A percentile compares a stretch with the other conserved stretches of the same genome.
These are phyloP conservation scores for Ricordea florida DNA, from an alignment of 92 coral and sea anemone species.

Conservation along the genomic window DNA sequence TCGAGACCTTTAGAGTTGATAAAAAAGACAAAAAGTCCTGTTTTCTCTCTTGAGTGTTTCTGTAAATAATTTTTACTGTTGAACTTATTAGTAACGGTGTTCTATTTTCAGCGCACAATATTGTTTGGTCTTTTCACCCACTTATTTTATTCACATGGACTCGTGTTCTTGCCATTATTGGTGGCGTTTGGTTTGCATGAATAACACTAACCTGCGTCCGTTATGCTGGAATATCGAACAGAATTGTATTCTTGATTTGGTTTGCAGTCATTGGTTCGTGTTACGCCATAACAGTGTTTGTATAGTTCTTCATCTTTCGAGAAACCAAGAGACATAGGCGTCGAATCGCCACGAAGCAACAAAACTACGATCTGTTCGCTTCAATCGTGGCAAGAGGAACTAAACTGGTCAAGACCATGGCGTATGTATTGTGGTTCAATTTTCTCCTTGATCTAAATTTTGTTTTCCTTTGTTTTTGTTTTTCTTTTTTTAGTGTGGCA, in stretches of 20 bases:
- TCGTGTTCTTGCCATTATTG: constrained; percentile 14
- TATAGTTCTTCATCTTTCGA: constrained; percentile 48
- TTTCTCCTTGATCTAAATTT: no score
- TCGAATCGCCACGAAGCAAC: constrained; percentile 7
- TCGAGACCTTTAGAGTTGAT: constrained; percentile 18
- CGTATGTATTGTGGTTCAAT: no score
- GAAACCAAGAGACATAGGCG: constrained; percentile 32
- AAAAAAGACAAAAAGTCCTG: neutral
- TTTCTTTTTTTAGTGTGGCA: no score
- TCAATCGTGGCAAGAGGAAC: constrained; percentile 14
- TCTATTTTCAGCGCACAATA: constrained; percentile 26
- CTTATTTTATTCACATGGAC: constrained; percentile 25
- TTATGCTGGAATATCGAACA: constrained; percentile 19
- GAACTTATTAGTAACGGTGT: constrained; percentile 45
- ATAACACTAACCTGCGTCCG: constrained; percentile 25
- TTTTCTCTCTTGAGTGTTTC: neutral
- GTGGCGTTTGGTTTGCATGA: constrained; percentile 37
- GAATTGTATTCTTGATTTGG: constrained; percentile 33
- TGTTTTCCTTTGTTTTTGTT: no score
- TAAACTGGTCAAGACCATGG: constrained; percentile 36
- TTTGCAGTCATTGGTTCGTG: constrained; percentile 30
- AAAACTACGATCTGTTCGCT: constrained; percentile 8
- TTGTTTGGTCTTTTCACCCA: no score
- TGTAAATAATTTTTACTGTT: neutral
- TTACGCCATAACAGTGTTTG: constrained; percentile 33